Base-by-base conservation (phyloP, 2,888 invertebrate genomes). In the Tetragnatha montana region DNA sequence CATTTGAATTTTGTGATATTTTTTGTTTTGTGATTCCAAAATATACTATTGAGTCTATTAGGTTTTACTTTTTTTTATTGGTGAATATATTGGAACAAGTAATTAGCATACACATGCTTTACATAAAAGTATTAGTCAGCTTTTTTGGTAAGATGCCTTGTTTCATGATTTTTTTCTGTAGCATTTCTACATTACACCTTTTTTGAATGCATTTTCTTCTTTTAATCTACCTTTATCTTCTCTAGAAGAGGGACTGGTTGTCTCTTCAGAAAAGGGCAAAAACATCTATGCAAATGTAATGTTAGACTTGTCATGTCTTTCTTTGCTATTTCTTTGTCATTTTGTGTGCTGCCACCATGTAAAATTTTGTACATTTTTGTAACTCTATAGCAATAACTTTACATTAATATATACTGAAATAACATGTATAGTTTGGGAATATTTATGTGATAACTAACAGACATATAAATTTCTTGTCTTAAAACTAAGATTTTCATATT, bases 221-320 rank as follows among this genome's bases (percentile, higher is more conserved):
- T 70, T 73, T 19, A 8, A 35, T 86, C 78, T 89, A 81, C 71
- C 75, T 82, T 81, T 21, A 81, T 70, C 85, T 85, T 89, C 71
- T 82, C 70, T 19, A 19, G 22, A 79, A 69, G 80, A 84, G 84
- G 51, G n/a, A 21, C 79, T 71, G 73, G 22, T 81, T 51, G 51
- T 80, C 84, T 89, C 75, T 89, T 89, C 70, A 81, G 85, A 79
- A 89, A 85, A 60, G 12, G 60, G 60, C 60, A 60, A 81, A 88
- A 87, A 83, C 79, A 85, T 89, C 89, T 89, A 89, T 89, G 89
- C 89, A 89, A 89, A 75, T 89, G 81, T 80, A 88, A 60, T 84
- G 76, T 84, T 80, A 80, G 80, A 83, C 79, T 85, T 88, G 51
- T 84, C 68, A 80, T 73, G 47, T 60, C 78, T 76, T 80, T 81